These are phyloP conservation scores for Ptychoptera albimana DNA, from an alignment of 2,888 invertebrate species.

Conservation along the genomic window DNA sequence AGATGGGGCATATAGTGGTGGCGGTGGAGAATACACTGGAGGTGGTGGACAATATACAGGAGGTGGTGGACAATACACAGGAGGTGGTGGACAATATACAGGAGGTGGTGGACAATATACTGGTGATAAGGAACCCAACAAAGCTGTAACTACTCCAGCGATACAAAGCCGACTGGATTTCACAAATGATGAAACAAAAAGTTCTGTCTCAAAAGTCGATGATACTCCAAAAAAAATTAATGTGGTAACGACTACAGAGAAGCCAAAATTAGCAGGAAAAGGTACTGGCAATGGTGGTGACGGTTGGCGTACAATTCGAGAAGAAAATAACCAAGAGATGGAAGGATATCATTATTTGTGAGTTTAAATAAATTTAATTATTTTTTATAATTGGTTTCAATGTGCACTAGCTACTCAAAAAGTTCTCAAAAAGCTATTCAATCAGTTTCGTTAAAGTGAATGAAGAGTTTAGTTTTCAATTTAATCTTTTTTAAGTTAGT, in stretches of 20 bases:
- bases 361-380: slow-evolving; percentile 12
- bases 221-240: no score
- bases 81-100: slow-evolving; percentile 1
- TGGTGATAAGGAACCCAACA: not conserved
- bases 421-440: not conserved
- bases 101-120: slow-evolving; percentile 4
- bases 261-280: slow-evolving; percentile 12
- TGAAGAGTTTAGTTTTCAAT: no score
- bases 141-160: no score
- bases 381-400: not conserved
- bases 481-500: no score
- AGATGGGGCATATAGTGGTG: slow-evolving; percentile 15
- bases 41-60: slow-evolving; percentile 3
- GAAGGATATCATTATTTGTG: slow-evolving; percentile 42
- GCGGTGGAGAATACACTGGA: slow-evolving; percentile 18
- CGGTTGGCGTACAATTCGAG: slow-evolving; percentile 36
- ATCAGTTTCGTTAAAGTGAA: no score
- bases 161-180: no score
- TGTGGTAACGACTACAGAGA: slow-evolving; percentile 1
- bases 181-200: no score
- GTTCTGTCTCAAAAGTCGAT: no score
- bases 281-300: slow-evolving; percentile 25
- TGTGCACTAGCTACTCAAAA: no score
- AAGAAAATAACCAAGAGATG: slow-evolving; percentile 33
- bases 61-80: slow-evolving; percentile 14